Evolutionary conservation across 2,888 invertebrate genomes (phyloP).

Genomic region (Pasiphila rectangulata): DNA sequence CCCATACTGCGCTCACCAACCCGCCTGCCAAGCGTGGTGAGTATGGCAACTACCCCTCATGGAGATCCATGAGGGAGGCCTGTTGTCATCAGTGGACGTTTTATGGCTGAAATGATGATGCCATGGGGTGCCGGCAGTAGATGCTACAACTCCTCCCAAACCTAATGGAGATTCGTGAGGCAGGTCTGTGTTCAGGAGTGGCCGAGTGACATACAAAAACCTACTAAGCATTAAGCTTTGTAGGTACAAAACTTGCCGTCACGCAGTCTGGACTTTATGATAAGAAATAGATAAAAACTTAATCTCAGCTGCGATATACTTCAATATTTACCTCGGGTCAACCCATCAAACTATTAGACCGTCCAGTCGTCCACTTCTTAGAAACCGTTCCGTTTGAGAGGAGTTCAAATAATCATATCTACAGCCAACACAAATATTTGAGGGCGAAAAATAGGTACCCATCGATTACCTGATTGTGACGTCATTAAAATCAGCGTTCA

Average conservation of each 20-base stretch:
- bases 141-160: no score
- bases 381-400: constrained; percentile 54
- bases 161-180: no score
- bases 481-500: constrained; percentile 63
- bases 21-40: no score
- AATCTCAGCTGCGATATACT: constrained; percentile 22
- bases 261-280: constrained; percentile 9
- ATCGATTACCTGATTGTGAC: constrained; percentile 43
- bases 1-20: no score
- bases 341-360: constrained; percentile 28
- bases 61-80: no score
- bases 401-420: constrained; percentile 60
- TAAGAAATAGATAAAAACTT: background rate
- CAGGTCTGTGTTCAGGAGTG: no score
- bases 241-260: background rate
- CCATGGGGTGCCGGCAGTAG: no score
- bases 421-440: constrained; percentile 61
- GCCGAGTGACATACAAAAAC: no score
- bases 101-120: no score
- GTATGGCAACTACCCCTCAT: no score
- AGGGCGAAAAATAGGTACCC: constrained; percentile 46
- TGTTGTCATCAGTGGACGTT: no score
- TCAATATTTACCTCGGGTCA: constrained; percentile 28
- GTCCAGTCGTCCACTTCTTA: constrained; percentile 49
- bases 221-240: background rate